Percentiles rank a stretch among this genome's conserved stretches.
phyloP scores from a whole-genome alignment of 2,797 vertebrate genomes.

The Enteromius mattozi region DNA sequence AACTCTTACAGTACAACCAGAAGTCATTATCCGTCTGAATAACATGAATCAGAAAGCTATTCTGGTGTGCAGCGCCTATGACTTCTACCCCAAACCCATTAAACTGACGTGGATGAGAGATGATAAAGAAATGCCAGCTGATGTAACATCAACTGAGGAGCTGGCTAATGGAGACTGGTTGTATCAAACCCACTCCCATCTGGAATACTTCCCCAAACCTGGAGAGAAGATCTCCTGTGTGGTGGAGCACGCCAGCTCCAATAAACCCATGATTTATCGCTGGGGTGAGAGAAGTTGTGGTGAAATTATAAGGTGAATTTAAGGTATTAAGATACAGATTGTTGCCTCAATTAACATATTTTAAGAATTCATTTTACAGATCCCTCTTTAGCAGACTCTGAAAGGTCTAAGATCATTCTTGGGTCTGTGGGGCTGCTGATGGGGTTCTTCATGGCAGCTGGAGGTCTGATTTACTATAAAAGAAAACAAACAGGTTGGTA shows the following conservation, averaged over 20 bases:
- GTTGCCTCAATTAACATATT: not conserved
- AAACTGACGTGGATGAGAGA: constrained; percentile 73
- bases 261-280: constrained; percentile 53
- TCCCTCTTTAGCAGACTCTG: constrained; percentile 9
- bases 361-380: constrained; percentile 57
- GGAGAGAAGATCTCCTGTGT: constrained; percentile 74
- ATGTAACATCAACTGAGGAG: constrained; percentile 55
- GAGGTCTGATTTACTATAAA: constrained; percentile 64
- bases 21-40: constrained; percentile 61
- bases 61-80: constrained; percentile 74
- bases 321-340: not conserved
- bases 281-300: constrained; percentile 72
- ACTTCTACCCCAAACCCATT: constrained; percentile 77
- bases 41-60: constrained; percentile 58
- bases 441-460: constrained; percentile 60
- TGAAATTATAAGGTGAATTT: not conserved
- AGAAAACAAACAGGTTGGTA: constrained; percentile 62
- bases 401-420: constrained; percentile 59
- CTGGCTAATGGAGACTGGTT: constrained; percentile 77
- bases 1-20: constrained; percentile 63
- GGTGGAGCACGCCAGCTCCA: constrained; percentile 72
- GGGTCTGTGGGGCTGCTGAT: constrained; percentile 65
- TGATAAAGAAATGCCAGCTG: constrained; percentile 54
- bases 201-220: constrained; percentile 70
- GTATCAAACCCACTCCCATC: constrained; percentile 74